A percentile compares a stretch with the other conserved stretches of the same genome.
Conservation (phyloP, 2,797 vertebrate genomes). For the Vipera ursinii region DNA sequence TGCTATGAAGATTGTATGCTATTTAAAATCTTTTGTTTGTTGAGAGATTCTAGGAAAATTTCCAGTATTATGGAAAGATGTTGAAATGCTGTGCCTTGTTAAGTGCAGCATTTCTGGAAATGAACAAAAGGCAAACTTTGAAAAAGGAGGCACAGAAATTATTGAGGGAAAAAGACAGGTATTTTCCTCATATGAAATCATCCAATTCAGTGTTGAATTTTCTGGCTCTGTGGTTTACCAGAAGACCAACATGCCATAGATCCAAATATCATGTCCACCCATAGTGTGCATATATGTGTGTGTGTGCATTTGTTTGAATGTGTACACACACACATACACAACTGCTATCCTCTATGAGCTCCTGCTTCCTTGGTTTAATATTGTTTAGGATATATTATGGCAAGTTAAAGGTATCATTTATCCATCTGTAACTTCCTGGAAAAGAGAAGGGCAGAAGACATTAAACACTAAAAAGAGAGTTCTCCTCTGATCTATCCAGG, state of each 20-base stretch:
- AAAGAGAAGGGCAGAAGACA: not conserved
- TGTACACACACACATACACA: not conserved
- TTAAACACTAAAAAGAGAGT: not conserved
- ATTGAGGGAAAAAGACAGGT: not conserved
- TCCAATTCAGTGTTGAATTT: not conserved
- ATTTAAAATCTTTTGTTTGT: conserved; percentile 11
- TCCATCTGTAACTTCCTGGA: not conserved
- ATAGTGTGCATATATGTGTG: not conserved
- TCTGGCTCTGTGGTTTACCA: not conserved
- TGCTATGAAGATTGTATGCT: not conserved
- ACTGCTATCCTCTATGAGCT: not conserved
- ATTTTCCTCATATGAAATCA: not conserved
- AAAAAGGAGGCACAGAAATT: not conserved
- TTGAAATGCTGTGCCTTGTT: conserved; percentile 15
- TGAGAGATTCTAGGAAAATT: conserved; percentile 24
- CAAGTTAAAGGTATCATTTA: not conserved
- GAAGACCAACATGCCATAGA: not conserved
- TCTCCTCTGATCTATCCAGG: not conserved
- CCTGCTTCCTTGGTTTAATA: not conserved
- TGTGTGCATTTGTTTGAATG: too few relatives aligned
- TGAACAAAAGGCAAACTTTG: not conserved
- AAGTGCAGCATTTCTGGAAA: conserved; percentile 12
- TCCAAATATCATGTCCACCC: not conserved
- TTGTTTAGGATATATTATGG: not conserved
- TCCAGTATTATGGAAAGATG: conserved; percentile 19